phyloP scores from a whole-genome alignment of 2,888 invertebrate species.

The Latrodectus hesperus region DNA sequence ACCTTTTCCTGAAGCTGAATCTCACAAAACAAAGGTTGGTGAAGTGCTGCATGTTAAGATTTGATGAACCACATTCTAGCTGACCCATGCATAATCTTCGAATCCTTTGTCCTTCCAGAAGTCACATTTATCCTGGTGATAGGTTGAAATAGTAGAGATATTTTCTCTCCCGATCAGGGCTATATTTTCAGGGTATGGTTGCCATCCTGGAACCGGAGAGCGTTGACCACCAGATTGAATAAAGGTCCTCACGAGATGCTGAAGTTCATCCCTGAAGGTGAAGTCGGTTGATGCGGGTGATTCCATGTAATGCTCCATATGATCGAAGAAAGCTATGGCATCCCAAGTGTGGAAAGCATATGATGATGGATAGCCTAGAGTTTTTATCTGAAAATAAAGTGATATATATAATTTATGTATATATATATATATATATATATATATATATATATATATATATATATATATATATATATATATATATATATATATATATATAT shows the following conservation, averaged over 20 bases:
- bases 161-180: conserved; percentile 70
- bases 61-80: conserved; percentile 47
- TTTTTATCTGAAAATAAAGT: conserved; percentile 51
- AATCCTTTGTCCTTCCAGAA: conserved; percentile 72
- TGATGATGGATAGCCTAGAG: conserved; percentile 70
- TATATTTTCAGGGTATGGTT: conserved; percentile 70
- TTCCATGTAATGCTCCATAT: conserved; percentile 71
- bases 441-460: no score
- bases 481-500: no score
- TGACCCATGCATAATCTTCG: conserved; percentile 73
- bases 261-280: conserved; percentile 71
- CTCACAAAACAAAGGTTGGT: no score
- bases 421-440: no score
- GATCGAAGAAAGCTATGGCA: conserved; percentile 72
- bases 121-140: conserved; percentile 72
- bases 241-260: conserved; percentile 72
- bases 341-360: conserved; percentile 72
- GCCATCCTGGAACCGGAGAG: conserved; percentile 70
- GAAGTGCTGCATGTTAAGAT: no score
- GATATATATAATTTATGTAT: no score
- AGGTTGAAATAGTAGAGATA: conserved; percentile 69
- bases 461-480: no score
- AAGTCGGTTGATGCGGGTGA: conserved; percentile 70
- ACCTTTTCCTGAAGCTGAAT: no score
- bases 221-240: conserved; percentile 69